Percentiles rank a stretch among this genome's conserved stretches.
These are phyloP conservation scores for Poecilia gillii DNA, from an alignment of 2,797 vertebrate genomes.

Conservation along the genomic window DNA sequence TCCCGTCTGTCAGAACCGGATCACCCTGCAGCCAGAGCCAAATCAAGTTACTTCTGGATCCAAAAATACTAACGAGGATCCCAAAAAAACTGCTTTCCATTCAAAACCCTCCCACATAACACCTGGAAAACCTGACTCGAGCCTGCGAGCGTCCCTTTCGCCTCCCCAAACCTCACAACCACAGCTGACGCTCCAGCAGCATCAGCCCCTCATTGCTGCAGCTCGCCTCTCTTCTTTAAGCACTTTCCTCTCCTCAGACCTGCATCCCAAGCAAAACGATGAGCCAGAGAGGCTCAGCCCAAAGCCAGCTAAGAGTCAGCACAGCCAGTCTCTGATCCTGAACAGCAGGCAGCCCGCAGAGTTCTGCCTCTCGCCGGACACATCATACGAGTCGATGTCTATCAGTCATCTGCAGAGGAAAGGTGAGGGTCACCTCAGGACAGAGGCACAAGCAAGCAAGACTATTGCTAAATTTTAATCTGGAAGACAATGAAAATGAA, in stretches of 20 bases:
- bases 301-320: conserved; percentile 73
- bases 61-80: conserved; percentile 64
- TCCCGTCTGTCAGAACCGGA: conserved; percentile 65
- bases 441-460: neutral
- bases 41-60: conserved; percentile 65
- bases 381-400: conserved; percentile 88
- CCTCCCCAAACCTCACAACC: conserved; percentile 31
- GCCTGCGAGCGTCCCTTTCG: conserved; percentile 38
- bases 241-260: conserved; percentile 65
- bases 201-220: conserved; percentile 54
- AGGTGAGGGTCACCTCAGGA: conserved; percentile 75
- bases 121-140: conserved; percentile 32
- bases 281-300: conserved; percentile 35
- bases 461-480: neutral
- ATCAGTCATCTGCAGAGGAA: conserved; percentile 92
- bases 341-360: conserved; percentile 88
- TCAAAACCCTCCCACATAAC: conserved; percentile 29
- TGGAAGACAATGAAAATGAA: conserved; percentile 6
- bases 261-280: conserved; percentile 45
- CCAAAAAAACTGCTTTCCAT: conserved; percentile 54
- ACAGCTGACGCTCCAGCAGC: conserved; percentile 52
- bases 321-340: conserved; percentile 85
- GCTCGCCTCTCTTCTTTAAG: conserved; percentile 65
- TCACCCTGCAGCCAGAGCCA: conserved; percentile 66
- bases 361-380: conserved; percentile 90